phyloP scores from a whole-genome alignment of 2,888 invertebrate species.

The Tipula vernalis region DNA sequence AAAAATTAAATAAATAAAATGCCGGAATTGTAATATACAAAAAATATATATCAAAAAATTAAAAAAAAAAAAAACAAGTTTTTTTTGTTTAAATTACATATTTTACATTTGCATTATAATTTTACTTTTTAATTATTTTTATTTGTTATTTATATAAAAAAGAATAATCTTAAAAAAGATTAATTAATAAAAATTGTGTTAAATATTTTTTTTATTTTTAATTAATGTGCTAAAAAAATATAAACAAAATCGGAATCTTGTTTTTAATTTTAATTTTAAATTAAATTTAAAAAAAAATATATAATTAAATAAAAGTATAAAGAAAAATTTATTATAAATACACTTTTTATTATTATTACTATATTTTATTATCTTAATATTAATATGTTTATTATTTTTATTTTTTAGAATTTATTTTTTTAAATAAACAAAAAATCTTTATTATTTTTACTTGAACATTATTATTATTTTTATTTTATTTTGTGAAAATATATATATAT shows the following conservation, averaged over 20 bases:
- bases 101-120: background rate
- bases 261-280: background rate
- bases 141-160: background rate
- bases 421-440: background rate
- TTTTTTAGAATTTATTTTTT: background rate
- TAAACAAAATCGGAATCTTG: slow-evolving; percentile 5
- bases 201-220: slow-evolving; percentile 5
- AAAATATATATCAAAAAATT: background rate
- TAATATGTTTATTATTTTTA: background rate
- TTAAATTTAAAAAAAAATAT: background rate
- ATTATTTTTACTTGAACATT: background rate
- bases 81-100: background rate
- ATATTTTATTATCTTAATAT: background rate
- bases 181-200: background rate
- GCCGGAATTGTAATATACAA: slow-evolving; percentile 4
- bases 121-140: background rate
- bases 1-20: background rate
- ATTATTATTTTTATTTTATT: background rate
- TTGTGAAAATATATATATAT: background rate
- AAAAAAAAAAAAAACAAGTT: background rate
- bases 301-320: background rate
- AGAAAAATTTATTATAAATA: slow-evolving; percentile 4
- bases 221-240: slow-evolving; percentile 6
- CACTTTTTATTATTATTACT: background rate
- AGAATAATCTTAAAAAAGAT: background rate